Percentiles rank a stretch among this genome's conserved stretches.
phyloP scores from a whole-genome alignment of 2,888 invertebrate species.

The Gastracanthus pulcherrimus region DNA sequence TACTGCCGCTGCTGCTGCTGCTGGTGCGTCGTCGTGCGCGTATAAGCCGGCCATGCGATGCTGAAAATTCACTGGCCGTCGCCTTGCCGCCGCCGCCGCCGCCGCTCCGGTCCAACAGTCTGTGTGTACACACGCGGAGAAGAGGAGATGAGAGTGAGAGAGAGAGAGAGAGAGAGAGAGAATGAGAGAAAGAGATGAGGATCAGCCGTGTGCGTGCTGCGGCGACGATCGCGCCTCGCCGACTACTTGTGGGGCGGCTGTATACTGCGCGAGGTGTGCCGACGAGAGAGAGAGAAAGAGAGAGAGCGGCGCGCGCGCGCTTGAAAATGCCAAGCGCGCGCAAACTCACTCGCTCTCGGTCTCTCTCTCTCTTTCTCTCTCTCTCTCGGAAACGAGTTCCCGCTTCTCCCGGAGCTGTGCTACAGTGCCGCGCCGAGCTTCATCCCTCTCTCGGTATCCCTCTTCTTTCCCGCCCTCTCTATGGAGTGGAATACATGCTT shows the following conservation, averaged over 20 bases:
- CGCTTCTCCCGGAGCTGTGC: not conserved
- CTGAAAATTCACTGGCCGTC: slow-evolving; percentile 4
- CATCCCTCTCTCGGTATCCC: not conserved
- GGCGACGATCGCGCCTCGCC: slow-evolving; percentile 43
- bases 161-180: not conserved
- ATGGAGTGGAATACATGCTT: not conserved
- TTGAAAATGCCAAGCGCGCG: slow-evolving; percentile 12
- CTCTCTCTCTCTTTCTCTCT: not conserved
- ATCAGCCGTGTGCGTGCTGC: slow-evolving; percentile 7
- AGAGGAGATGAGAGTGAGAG: no score
- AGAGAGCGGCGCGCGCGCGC: slow-evolving; percentile 1
- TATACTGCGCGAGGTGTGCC: not conserved
- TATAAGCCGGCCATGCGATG: slow-evolving; percentile 33
- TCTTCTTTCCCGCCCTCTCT: not conserved
- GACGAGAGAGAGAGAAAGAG: not conserved
- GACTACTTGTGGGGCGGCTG: slow-evolving; percentile 28
- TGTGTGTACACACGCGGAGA: not conserved
- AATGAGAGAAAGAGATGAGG: slow-evolving; percentile 4
- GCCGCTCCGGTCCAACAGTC: no score
- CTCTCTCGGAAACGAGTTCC: not conserved
- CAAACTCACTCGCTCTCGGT: not conserved
- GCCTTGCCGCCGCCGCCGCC: not conserved
- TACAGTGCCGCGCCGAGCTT: no score
- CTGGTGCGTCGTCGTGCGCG: not conserved
- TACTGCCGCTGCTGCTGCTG: not conserved